Evolutionary conservation across 2,888 invertebrate genomes (phyloP).

Genomic region (Cotesia congregata): DNA sequence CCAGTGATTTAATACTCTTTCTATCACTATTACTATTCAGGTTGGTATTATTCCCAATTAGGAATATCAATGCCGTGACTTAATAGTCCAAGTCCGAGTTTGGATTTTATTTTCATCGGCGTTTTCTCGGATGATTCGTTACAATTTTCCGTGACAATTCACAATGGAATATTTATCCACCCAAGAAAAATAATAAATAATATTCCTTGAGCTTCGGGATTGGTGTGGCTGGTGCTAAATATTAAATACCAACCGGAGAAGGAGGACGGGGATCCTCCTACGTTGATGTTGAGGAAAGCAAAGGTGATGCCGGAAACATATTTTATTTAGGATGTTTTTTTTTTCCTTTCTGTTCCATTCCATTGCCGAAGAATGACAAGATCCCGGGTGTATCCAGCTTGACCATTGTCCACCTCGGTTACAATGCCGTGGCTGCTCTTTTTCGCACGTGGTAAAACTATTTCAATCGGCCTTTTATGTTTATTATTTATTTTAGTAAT

Average conservation of each 20-base stretch:
- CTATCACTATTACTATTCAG: background rate
- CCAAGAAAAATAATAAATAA: constrained; percentile 12
- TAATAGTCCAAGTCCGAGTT: background rate
- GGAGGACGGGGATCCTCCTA: no score
- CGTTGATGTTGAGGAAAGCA: constrained; percentile 8
- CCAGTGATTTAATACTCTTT: background rate
- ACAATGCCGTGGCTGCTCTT: constrained; percentile 47
- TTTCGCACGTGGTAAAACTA: constrained; percentile 42
- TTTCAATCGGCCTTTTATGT: constrained; percentile 22
- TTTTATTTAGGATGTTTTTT: constrained; percentile 46
- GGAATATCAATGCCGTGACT: background rate
- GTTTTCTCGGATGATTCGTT: constrained; percentile 2
- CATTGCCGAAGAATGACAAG: constrained; percentile 16
- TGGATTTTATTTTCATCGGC: background rate
- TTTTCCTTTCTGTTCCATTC: constrained; percentile 31
- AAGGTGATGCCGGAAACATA: constrained; percentile 42
- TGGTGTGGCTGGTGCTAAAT: no score
- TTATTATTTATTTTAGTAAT: constrained; percentile 26
- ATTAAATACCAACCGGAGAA: no score
- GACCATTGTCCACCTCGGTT: constrained; percentile 41
- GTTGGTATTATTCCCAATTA: no score
- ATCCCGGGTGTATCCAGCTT: constrained; percentile 4
- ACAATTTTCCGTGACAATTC: constrained; percentile 28
- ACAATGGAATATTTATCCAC: constrained; percentile 33
- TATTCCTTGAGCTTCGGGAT: no score